Evolutionary conservation across 1,140 invertebrate species (phyloP), one percentile per base, ranked within the genome.

Genomic region (Dryas iulia): DNA sequence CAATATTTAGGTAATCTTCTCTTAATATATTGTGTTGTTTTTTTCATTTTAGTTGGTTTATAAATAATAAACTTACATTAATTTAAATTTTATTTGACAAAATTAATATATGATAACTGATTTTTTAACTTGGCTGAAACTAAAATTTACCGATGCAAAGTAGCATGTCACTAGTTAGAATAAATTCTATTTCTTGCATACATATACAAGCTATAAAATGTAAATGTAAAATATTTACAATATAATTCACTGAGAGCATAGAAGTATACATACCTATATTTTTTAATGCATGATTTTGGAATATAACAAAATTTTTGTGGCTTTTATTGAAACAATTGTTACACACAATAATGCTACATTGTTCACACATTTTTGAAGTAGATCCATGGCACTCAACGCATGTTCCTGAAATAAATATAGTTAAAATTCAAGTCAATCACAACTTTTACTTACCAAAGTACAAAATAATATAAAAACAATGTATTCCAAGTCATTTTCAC

Each of bases 271-370:
- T 78, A 90, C 88, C 81, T 62, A 89, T 86, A 61, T 78, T 75
- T 59, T 78, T 70, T 1, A 88, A 71, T 1, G 74, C 26, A 77
- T 91, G 87, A 33, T 84, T 88, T 73, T 82, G 83, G 58, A 90
- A 90, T 57, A 89, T 84, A 24, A 85, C 66, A 71, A 87, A 91
- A 64, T 84, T 87, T 57, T 87, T 89, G 56, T 91, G 88, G 31
- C 71, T 80, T 73, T 86, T 89, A 54, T 83, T 84, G 35, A 91
- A 91, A 56, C 88, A 91, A 52, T 71, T 63, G 8, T 84, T 77
- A 71, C 88, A 90, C 26, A 90, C 71, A 39, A 82, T 73, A 24
- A 79, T 86, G 10, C 56, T 69, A 76, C 88, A 91, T 59, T 90
- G 86, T 63, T 84, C 73, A 67, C 88, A 91, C 74, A 86, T 84